Conservation (phyloP, 2,797 vertebrate genomes). For the Parambassis ranga region DNA sequence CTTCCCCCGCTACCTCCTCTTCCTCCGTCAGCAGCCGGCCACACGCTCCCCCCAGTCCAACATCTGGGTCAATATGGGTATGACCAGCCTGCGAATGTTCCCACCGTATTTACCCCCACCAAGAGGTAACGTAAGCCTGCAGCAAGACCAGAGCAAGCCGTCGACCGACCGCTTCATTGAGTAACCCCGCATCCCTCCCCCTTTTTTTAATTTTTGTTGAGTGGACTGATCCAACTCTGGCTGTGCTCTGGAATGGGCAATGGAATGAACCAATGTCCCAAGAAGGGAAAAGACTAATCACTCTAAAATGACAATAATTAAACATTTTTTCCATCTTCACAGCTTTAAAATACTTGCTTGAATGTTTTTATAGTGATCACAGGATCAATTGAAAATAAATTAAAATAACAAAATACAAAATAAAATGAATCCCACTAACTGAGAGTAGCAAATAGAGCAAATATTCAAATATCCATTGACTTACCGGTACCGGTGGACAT, state of each 20-base stretch:
- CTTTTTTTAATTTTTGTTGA: constrained; percentile 37
- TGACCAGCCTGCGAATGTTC: constrained; percentile 99
- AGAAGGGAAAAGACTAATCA: constrained; percentile 26
- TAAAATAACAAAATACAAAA: background rate
- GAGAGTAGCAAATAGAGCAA: no score
- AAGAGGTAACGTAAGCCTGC: constrained; percentile 99
- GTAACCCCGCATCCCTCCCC: constrained; percentile 13
- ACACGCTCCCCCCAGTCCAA: constrained; percentile 95
- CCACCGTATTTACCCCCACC: constrained; percentile 87
- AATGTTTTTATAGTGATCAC: background rate
- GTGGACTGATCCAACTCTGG: constrained; percentile 51
- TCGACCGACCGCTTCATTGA: constrained; percentile 37
- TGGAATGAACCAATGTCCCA: constrained; percentile 18
- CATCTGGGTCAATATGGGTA: constrained; percentile 99
- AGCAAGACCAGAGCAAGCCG: constrained; percentile 87
- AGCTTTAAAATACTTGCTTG: constrained; percentile 15
- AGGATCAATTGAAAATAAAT: background rate
- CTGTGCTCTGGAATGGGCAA: constrained; percentile 24
- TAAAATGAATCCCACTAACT: no score
- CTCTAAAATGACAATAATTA: constrained; percentile 8
- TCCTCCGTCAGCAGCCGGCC: constrained; percentile 94
- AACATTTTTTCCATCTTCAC: constrained; percentile 36
- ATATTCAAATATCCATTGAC: no score
- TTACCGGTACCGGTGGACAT: no score
- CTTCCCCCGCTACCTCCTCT: constrained; percentile 94